Base-by-base conservation (phyloP, 2,888 invertebrate genomes). In the Ichneumoninae sp. region DNA sequence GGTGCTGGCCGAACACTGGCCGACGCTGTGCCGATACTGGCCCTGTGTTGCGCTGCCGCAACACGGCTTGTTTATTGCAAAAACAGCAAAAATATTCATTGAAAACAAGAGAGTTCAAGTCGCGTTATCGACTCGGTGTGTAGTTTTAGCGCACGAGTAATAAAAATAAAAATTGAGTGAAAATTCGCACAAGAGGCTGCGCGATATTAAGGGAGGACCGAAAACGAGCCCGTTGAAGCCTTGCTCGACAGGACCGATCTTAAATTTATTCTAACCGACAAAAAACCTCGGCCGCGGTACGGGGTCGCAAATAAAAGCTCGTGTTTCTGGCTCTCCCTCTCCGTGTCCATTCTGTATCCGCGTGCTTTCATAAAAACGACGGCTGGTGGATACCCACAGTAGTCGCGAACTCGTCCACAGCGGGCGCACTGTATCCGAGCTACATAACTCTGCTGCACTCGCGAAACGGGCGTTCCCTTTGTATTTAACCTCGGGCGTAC, bases 401-500 rank as follows among this genome's bases (percentile, higher is more conserved):
- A 30, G 63, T 30, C 33, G 63, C 63, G 30, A 63, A 30, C 74
- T 47, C 60, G 52, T 75, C 36, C 50, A 19, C 33, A 33, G 22
- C 30, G 26, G 30, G 36, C 36, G 50, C 30, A 75, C 63, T 63
- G 33, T 33, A 63, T 63, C 63, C 33, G 30, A 10, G 63, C 63
- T 33, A 33, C 63, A 16, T 63, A 16, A 63, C 63, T 63, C 65
- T 65, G 66, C 19, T 36, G 65, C 52, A 75, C 65, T 75, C 65
- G 10, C 50, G 22, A 60, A 81, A 74, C 54, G 66, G 22, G 47
- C 73, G 73, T 70, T 60, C 63, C 82, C 74, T 71, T 76, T 82
- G 66, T 77, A 52, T 65, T 66, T 71, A 66, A 65, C 76, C 65
- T 77, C 47, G 65, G 33, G 44, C 65, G 54, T 70, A 54, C 36